These are phyloP conservation scores for Lottia scabra DNA, from an alignment of 2,888 invertebrate species.

Conservation along the genomic window DNA sequence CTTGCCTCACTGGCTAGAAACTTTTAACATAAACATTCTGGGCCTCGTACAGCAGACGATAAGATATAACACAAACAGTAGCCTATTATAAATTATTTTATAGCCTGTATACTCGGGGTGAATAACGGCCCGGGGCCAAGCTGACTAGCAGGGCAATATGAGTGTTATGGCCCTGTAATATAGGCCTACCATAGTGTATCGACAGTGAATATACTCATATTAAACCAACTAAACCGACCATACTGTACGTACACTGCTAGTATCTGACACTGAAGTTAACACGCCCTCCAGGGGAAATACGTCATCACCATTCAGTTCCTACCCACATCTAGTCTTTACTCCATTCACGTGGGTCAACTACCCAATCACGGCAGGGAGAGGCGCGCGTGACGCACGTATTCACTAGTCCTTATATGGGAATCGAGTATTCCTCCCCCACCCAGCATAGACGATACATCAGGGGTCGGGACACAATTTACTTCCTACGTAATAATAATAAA, in stretches of 20 bases:
- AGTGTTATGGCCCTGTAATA: too few species aligned
- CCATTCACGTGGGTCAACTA: conserved; percentile 55
- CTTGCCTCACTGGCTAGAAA: too few species aligned
- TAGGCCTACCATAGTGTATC: too few species aligned
- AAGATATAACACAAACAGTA: too few species aligned
- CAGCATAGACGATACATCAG: conserved; percentile 38
- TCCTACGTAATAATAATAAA: too few species aligned
- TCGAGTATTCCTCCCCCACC: conserved; percentile 48
- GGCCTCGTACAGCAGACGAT: too few species aligned
- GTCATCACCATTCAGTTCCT: conserved; percentile 45
- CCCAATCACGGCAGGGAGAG: conserved; percentile 51
- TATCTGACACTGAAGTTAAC: conserved; percentile 19
- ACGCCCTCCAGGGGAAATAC: conserved; percentile 46
- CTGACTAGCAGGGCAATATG: too few species aligned
- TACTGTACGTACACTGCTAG: not conserved
- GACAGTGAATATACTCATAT: too few species aligned
- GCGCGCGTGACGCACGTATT: conserved; percentile 41
- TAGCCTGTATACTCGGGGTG: too few species aligned
- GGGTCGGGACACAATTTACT: conserved; percentile 40
- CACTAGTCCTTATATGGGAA: conserved; percentile 51
- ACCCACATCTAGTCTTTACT: conserved; percentile 43
- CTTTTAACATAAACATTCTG: too few species aligned
- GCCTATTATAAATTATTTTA: too few species aligned
- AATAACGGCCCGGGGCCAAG: too few species aligned
- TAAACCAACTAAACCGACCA: not conserved